A percentile compares a stretch with the other conserved stretches of the same genome.
Conservation (phyloP, 1,140 invertebrate species). For the Leptonema lineaticorne region DNA sequence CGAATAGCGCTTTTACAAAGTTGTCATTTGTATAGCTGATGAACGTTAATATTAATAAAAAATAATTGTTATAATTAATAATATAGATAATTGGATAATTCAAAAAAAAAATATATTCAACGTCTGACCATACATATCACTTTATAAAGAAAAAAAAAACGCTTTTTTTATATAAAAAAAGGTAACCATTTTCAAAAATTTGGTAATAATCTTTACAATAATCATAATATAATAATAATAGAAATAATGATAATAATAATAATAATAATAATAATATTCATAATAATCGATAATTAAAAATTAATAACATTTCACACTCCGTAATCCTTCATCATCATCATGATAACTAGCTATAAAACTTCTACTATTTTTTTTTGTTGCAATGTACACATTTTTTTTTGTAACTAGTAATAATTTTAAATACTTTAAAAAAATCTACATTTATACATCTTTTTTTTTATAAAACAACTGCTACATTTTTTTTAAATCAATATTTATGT, state of each 20-base stretch:
- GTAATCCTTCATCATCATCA: slow-evolving; percentile 21
- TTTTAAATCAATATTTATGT: background rate
- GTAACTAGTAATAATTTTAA: slow-evolving; percentile 27
- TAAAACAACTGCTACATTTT: slow-evolving; percentile 19
- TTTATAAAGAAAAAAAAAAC: slow-evolving; percentile 24
- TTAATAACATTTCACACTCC: slow-evolving; percentile 9
- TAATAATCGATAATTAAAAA: slow-evolving; percentile 12
- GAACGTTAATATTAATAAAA: too few species aligned
- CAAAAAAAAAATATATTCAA: background rate
- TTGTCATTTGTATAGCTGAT: too few species aligned
- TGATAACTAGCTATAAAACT: slow-evolving; percentile 42
- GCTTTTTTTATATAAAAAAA: slow-evolving; percentile 38
- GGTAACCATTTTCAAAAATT: slow-evolving; percentile 43
- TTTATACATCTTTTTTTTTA: slow-evolving; percentile 31
- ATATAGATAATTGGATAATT: background rate
- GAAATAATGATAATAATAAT: slow-evolving; percentile 16
- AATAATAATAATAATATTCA: slow-evolving; percentile 8
- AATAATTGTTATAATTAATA: slow-evolving; percentile 31
- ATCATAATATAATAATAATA: slow-evolving; percentile 16
- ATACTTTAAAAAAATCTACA: slow-evolving; percentile 36
- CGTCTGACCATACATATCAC: slow-evolving; percentile 10
- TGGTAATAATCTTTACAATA: slow-evolving; percentile 41
- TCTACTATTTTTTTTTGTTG: slow-evolving; percentile 25
- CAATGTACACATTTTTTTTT: slow-evolving; percentile 28
- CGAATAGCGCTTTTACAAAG: too few species aligned